Evolutionary conservation across 2,113 vertebrate species (phyloP).

Genomic region (Cochlearius cochlearius): DNA sequence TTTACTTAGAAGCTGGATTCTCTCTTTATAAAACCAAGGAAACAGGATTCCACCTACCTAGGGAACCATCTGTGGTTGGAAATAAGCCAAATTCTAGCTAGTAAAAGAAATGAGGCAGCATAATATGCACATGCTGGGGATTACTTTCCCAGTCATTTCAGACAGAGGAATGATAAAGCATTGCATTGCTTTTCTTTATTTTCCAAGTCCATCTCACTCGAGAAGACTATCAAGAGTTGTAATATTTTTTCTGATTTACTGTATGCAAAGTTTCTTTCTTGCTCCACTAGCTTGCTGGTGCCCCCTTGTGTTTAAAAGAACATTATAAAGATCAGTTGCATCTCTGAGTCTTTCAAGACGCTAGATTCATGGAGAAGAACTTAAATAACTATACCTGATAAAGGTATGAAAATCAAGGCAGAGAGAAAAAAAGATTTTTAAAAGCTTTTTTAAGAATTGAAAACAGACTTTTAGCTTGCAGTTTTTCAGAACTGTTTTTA

Average conservation of each 20-base stretch:
- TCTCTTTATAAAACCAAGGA: background rate
- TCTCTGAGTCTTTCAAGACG: background rate
- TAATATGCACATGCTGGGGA: background rate
- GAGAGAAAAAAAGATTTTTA: no score
- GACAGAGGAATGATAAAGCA: background rate
- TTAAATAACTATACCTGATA: background rate
- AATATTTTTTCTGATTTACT: background rate
- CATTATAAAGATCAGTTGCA: background rate
- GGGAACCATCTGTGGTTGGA: background rate
- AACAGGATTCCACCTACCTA: background rate
- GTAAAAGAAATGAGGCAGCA: background rate
- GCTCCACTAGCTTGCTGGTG: slow-evolving; percentile 48
- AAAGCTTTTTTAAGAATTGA: background rate
- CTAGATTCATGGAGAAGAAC: background rate
- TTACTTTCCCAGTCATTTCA: background rate
- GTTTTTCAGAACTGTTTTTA: background rate
- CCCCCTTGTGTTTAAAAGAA: slow-evolving; percentile 65
- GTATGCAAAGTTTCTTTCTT: background rate
- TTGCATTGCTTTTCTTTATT: background rate
- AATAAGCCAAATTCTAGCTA: background rate
- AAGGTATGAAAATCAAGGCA: background rate
- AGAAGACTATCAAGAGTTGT: background rate
- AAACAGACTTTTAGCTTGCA: background rate
- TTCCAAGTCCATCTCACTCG: background rate
- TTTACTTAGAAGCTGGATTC: background rate